Base-by-base conservation (phyloP, 2,797 vertebrate genomes). In the Phrynocephalus vlangalii region DNA sequence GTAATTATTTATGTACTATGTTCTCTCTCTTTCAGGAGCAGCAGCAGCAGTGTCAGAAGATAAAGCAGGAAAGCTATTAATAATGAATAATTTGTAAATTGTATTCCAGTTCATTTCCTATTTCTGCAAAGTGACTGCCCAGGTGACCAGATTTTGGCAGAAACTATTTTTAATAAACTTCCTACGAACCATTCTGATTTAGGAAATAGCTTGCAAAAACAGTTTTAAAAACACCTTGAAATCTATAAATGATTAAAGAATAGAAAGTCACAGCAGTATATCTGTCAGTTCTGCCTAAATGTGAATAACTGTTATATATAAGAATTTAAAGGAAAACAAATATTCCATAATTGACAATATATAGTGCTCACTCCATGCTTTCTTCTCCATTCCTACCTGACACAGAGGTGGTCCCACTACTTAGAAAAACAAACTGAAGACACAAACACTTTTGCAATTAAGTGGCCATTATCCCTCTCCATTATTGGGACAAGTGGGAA, bases 71-170 rank as follows among this genome's bases (percentile, higher is more conserved):
- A 92, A 85, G 90, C 90, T 93, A 86, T 68, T 76, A 92, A 91
- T 92, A 93, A 93, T 66, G 85, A 93, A 89, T 80, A 91, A 92
- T 83, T 2, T 26, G 94, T 87, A 63, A 88, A 82, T 66, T 75
- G 28, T 89, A 92, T 94, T 93, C 90, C 88, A 91, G 86, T 78
- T 94, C 89, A 88, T 94, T 95, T 95, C 92, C 92, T 94, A 88
- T 88, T 52, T 89, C 83, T 48, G 38, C 76, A 70, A 82, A 83
- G 78, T 48, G 81, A 88, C 87, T 94, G 89, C 89, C 90, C 92
- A 92, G 88, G 89, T 90, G 86, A 85, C 67, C 88, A 73, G 83
- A 86, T 85, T 92, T 15, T 56, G 75, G 20, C 33, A 82, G 60
- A 81, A 91, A 86, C 67, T 68, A 28, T 84, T 91, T 0, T 3